These are phyloP conservation scores for Rutilus rutilus DNA, from an alignment of 2,113 vertebrate genomes.

Conservation along the genomic window DNA sequence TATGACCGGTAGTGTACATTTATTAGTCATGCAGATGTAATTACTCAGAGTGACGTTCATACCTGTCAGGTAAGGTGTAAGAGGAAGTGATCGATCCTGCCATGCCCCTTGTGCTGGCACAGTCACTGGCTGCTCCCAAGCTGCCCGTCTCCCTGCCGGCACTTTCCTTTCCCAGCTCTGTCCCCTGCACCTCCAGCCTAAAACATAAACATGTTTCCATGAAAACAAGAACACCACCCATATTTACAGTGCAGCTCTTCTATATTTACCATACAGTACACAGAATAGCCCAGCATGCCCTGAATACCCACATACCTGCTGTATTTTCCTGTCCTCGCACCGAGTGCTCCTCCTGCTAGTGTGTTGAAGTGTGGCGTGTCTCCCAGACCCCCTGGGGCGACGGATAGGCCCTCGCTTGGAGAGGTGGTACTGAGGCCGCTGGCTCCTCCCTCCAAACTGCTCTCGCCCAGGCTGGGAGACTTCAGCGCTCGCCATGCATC, in stretches of 20 bases:
- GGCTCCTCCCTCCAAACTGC: conserved; percentile 93
- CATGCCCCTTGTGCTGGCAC: conserved; percentile 96
- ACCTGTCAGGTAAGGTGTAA: conserved; percentile 98
- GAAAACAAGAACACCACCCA: neutral
- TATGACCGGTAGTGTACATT: neutral
- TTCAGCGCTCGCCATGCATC: conserved; percentile 97
- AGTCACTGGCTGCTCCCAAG: conserved; percentile 92
- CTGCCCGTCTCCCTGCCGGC: conserved; percentile 92
- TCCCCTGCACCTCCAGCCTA: conserved; percentile 92
- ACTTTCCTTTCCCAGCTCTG: conserved; percentile 89
- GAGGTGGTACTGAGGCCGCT: conserved; percentile 91
- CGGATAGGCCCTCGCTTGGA: conserved; percentile 90
- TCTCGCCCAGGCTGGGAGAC: conserved; percentile 95
- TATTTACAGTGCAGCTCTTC: conserved; percentile 19
- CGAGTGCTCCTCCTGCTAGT: conserved; percentile 88
- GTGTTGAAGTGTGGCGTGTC: conserved; percentile 93
- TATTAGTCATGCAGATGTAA: neutral
- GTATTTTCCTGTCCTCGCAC: conserved; percentile 87
- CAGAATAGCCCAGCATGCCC: neutral
- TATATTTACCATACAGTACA: neutral
- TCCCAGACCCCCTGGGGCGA: conserved; percentile 86
- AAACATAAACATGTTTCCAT: conserved; percentile 42
- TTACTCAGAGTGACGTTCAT: conserved; percentile 37
- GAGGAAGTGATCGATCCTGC: conserved; percentile 99
- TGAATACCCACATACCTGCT: conserved; percentile 81